Evolutionary conservation across 1,140 invertebrate genomes (phyloP).

Genomic region (Drosophila teissieri): DNA sequence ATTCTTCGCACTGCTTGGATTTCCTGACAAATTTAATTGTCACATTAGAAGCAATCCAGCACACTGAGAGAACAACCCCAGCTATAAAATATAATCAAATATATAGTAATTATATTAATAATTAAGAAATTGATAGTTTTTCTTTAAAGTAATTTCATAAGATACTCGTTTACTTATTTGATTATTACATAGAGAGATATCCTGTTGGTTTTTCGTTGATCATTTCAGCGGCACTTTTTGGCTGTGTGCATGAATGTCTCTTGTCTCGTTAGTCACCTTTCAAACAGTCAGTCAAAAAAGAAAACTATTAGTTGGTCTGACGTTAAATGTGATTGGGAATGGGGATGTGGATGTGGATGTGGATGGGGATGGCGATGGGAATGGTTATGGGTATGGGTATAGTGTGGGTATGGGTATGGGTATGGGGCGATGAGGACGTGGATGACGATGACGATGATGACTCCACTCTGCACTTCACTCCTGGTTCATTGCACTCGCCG

Average conservation of each 20-base stretch:
- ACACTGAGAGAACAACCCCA: not conserved
- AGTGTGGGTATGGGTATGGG: slow-evolving; percentile 21
- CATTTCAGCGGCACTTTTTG: slow-evolving; percentile 6
- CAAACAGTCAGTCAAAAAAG: slow-evolving; percentile 51
- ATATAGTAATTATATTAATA: too few relatives aligned
- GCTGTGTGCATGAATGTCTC: slow-evolving; percentile 36
- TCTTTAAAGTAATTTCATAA: too few relatives aligned
- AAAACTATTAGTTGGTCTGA: slow-evolving; percentile 70
- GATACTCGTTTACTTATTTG: not conserved
- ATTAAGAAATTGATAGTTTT: not conserved
- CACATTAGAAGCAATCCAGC: slow-evolving; percentile 48
- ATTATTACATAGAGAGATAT: not conserved
- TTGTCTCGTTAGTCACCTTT: slow-evolving; percentile 72
- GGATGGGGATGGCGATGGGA: slow-evolving; percentile 3
- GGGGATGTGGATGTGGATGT: slow-evolving; percentile 33
- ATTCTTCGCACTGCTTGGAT: slow-evolving; percentile 11
- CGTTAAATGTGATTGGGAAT: slow-evolving; percentile 41
- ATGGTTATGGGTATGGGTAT: not conserved
- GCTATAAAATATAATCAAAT: not conserved
- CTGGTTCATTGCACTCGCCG: slow-evolving; percentile 50
- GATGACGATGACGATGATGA: slow-evolving; percentile 42
- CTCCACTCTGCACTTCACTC: slow-evolving; percentile 29
- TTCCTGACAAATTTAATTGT: slow-evolving; percentile 67
- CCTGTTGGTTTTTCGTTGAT: too few relatives aligned
- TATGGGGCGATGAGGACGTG: slow-evolving; percentile 35